Base-by-base conservation (phyloP, 2,888 invertebrate genomes). In the Lithodes maja region DNA sequence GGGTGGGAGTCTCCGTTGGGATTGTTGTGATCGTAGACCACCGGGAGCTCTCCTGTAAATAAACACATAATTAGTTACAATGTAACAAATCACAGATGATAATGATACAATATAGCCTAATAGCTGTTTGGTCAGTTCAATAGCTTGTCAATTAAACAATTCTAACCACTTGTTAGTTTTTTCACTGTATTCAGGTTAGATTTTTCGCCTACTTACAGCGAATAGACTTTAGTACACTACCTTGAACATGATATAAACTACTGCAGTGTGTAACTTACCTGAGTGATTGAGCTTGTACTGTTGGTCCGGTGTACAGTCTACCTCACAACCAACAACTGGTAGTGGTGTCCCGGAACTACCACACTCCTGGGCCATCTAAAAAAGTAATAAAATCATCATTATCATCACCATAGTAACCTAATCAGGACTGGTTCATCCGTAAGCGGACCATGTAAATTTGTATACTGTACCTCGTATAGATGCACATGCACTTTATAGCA, bases 311-410 rank as follows among this genome's bases (percentile, higher is more conserved):
- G 90, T 90, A 53, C 92, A 92, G 74, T 92, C 92, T 69, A 92
- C 90, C 86, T 92, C 93, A 86, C 92, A 91, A 5, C 92, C 92
- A 9, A 92, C 92, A 52, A 89, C 91, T 52, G 92, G 92, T 83
- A 93, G 83, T 68, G 92, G 92, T 9, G 88, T 89, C 69, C 78
- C 81, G 7, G 61, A 3, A 12, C 68, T 81, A 9, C 88, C 85
- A 75, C 77, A 89, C 3, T 81, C 88, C 17, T 89, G 88, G 52
- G 88, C 88, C 88, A 89, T 89, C 88, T 89, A 61, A 33, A 69
- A 53, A 52, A 12, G 74, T 12, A 61, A 61, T 12, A 61, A 5
- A 61, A 61, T 61, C 61, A 61, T 61, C 61, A 61, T 61, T 12
- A 61, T 61, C 61, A 61, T 61, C 61, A 61, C 12, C 61, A 33